Conservation (phyloP, 2,113 vertebrate genomes). For the Daboia siamensis region DNA sequence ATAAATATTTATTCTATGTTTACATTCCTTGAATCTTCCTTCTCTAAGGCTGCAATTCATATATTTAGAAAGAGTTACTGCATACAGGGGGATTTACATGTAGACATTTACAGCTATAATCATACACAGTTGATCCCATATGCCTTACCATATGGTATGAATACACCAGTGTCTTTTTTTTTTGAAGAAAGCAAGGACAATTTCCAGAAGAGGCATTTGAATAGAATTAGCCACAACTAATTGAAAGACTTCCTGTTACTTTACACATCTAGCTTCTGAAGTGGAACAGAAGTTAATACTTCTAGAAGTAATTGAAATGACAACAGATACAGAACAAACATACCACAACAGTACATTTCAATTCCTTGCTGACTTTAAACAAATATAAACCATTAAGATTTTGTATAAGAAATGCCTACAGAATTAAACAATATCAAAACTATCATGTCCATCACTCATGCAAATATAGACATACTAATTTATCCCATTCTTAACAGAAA, state of each 20-base stretch:
- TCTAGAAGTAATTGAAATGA: conserved; percentile 27
- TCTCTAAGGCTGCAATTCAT: conserved; percentile 17
- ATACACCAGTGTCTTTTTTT: conserved; percentile 68
- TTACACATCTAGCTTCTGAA: conserved; percentile 62
- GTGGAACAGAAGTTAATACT: conserved; percentile 63
- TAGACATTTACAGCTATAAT: background rate
- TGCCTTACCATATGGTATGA: conserved; percentile 74
- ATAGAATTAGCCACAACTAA: conserved; percentile 82
- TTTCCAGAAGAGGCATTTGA: conserved; percentile 75
- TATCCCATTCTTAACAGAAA: background rate
- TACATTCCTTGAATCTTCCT: conserved; percentile 30
- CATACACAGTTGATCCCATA: conserved; percentile 58
- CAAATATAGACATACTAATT: background rate
- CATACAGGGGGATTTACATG: background rate
- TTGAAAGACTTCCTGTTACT: conserved; percentile 78
- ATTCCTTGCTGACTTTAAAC: conserved; percentile 16
- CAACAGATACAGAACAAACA: conserved; percentile 55
- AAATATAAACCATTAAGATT: background rate
- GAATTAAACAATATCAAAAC: background rate
- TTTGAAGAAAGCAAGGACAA: conserved; percentile 66
- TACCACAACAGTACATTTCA: background rate
- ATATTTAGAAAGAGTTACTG: background rate
- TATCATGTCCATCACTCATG: background rate
- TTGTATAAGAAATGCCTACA: background rate
- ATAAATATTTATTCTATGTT: conserved; percentile 18